Evolutionary conservation across 2,888 invertebrate genomes (phyloP).

Genomic region (Aproaerema taeniolella): DNA sequence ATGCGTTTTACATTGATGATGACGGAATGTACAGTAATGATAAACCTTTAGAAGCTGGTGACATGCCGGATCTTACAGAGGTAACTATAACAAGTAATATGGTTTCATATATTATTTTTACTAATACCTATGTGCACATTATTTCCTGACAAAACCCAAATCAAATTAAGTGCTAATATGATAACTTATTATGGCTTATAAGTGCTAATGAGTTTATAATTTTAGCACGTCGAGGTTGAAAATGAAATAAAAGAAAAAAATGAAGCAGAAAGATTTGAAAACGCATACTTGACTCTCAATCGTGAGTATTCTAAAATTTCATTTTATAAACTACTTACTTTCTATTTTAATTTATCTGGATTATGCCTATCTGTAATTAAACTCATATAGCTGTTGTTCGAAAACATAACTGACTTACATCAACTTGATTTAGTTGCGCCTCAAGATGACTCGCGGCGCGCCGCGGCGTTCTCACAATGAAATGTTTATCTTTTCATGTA

Average conservation of each 20-base stretch:
- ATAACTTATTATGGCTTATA: neutral
- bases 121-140: too few species aligned
- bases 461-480: too few species aligned
- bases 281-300: constrained; percentile 51
- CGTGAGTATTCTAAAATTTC: constrained; percentile 38
- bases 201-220: neutral
- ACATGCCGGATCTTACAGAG: constrained; percentile 19
- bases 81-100: neutral
- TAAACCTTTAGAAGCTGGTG: constrained; percentile 2
- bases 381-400: too few species aligned
- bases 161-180: neutral
- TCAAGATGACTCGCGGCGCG: too few species aligned
- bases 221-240: neutral
- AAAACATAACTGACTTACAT: too few species aligned
- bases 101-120: too few species aligned
- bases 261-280: constrained; percentile 39
- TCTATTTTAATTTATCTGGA: too few species aligned
- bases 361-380: too few species aligned
- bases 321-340: neutral
- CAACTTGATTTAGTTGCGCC: too few species aligned
- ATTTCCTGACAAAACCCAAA: too few species aligned
- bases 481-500: too few species aligned
- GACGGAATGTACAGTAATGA: constrained; percentile 14
- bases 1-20: constrained; percentile 36
- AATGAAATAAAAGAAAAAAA: constrained; percentile 16